These are phyloP conservation scores for Megalops cyprinoides DNA, from an alignment of 2,797 vertebrate species.

Conservation along the genomic window DNA sequence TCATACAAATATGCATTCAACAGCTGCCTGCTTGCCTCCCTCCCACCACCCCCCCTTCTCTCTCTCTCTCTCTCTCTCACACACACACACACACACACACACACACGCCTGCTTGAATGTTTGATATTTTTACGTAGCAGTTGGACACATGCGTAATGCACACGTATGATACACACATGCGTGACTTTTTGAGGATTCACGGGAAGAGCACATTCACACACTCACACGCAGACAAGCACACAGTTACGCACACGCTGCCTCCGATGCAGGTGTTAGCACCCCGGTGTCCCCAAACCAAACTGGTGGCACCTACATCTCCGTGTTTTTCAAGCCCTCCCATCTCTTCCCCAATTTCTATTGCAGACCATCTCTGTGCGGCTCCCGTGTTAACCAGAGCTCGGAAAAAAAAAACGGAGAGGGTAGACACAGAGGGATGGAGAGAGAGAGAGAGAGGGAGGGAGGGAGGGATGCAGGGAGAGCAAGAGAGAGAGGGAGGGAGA, in stretches of 20 bases:
- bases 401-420: conserved; percentile 53
- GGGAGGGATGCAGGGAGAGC: conserved; percentile 15
- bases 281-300: background rate
- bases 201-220: conserved; percentile 23
- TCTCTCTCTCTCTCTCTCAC: conserved; percentile 3
- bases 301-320: background rate
- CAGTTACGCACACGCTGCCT: background rate
- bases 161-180: conserved; percentile 40
- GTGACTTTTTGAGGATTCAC: conserved; percentile 17
- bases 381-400: conserved; percentile 66
- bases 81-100: conserved; percentile 65
- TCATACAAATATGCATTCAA: conserved; percentile 9
- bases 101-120: conserved; percentile 66
- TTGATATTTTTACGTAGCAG: conserved; percentile 66
- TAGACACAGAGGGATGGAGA: conserved; percentile 40
- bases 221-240: conserved; percentile 45
- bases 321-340: background rate
- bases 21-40: background rate
- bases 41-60: background rate
- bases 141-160: conserved; percentile 64
- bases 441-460: conserved; percentile 42
- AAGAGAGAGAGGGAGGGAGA: conserved; percentile 10
- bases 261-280: background rate
- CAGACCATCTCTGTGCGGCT: conserved; percentile 48
- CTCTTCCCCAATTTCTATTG: conserved; percentile 30